A percentile compares a stretch with the other conserved stretches of the same genome.
Evolutionary conservation across 2,888 invertebrate genomes (phyloP).

Genomic region (Mythimna ferrago): DNA sequence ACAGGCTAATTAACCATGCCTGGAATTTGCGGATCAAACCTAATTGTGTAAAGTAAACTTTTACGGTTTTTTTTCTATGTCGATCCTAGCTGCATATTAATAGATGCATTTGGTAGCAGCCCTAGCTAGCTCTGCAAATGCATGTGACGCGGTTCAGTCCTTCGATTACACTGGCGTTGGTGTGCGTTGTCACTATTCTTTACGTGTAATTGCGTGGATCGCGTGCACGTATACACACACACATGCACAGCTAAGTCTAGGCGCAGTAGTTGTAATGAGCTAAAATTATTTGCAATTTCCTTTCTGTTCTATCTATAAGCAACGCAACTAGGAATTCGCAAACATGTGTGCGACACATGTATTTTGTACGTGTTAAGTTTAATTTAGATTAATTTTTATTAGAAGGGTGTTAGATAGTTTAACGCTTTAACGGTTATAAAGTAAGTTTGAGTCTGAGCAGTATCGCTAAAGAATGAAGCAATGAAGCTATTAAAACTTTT

Average conservation of each 20-base stretch:
- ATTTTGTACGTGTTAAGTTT: slow-evolving; percentile 44
- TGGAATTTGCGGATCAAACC: not conserved
- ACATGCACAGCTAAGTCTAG: slow-evolving; percentile 63
- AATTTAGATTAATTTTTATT: slow-evolving; percentile 50
- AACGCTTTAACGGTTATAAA: not conserved
- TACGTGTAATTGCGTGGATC: slow-evolving; percentile 72
- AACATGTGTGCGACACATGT: slow-evolving; percentile 53
- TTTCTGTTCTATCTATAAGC: slow-evolving; percentile 68
- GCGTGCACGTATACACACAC: slow-evolving; percentile 64
- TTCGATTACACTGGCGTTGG: slow-evolving; percentile 72
- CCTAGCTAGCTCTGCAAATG: slow-evolving; percentile 67
- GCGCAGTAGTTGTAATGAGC: slow-evolving; percentile 72
- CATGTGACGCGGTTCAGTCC: slow-evolving; percentile 72
- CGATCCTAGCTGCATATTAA: not conserved
- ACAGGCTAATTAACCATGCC: not conserved
- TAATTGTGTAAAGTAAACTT: not conserved
- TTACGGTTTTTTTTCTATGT: not conserved
- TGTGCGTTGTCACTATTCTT: slow-evolving; percentile 74
- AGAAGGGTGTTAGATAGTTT: slow-evolving; percentile 2
- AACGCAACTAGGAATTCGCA: slow-evolving; percentile 56
- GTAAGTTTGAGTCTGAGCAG: too few relatives aligned
- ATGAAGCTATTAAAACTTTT: not conserved
- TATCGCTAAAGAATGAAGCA: not conserved
- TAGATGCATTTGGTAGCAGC: slow-evolving; percentile 32
- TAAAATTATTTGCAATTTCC: slow-evolving; percentile 82